Evolutionary conservation across 2,113 vertebrate species (phyloP), one percentile per base, ranked within the genome.

Genomic region (Sus scrofa): DNA sequence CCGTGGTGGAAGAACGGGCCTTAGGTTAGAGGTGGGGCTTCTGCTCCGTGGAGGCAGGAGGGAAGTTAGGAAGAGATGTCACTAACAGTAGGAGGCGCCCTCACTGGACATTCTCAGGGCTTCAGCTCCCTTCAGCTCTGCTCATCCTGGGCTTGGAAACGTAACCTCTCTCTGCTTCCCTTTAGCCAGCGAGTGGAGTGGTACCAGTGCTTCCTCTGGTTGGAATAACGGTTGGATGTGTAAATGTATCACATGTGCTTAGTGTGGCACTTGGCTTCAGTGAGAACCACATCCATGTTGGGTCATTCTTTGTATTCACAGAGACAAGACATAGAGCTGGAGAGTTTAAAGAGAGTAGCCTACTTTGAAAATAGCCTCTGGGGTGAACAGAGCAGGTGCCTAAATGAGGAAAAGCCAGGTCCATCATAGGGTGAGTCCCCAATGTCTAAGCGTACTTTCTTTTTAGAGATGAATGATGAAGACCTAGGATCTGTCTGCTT

Each of bases 201-300:
- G 15, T 18, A 26, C 24, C 0, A 75, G 13, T 50, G n/a, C 10
- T 3, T 68, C n/a, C 14, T n/a, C 6, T 0, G 4, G 2, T 8
- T 30, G n/a, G 30, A n/a, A 20, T 14, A 4, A 58, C 2, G 27
- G 50, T 34, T 4, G 50, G 54, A 56, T 39, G 32, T 12, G 19
- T 16, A 18, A 26, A n/a, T 19, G 22, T 3, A 16, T 32, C 27
- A 7, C 39, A n/a, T 3, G 11, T 10, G 22, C 16, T 71, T 32
- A 63, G 65, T 16, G 5, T 3, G 85, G 19, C 27, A 10, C 56
- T 44, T 32, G n/a, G 44, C 67, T 37, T 37, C 11, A 19, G 6
- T 32, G 32, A n/a, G 18, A 27, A 39, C 56, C 54, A 67, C 10
- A 8, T 19, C 71, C 44, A 6, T 20, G 2, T 0, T 39, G 27